Evolutionary conservation across 2,797 vertebrate genomes (phyloP).

Genomic region (Trachurus trachurus): DNA sequence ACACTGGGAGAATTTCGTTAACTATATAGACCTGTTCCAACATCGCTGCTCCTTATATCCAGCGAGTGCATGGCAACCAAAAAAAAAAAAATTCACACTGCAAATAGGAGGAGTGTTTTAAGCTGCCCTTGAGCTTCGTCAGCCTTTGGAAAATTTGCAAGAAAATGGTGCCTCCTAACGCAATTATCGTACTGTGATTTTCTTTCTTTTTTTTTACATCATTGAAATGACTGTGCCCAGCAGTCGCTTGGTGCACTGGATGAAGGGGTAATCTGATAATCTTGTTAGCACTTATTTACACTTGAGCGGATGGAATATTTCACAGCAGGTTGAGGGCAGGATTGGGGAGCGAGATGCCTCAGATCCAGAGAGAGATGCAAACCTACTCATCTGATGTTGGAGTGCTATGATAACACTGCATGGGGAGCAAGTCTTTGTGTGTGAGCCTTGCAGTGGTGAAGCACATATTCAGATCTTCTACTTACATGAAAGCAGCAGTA

Average conservation of each 20-base stretch:
- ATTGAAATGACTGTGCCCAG: constrained; percentile 57
- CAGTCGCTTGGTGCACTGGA: constrained; percentile 53
- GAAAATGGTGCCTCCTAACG: constrained; percentile 54
- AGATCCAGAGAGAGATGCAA: constrained; percentile 68
- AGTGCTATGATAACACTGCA: constrained; percentile 52
- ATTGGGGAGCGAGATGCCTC: constrained; percentile 38
- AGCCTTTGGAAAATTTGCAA: constrained; percentile 57
- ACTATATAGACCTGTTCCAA: constrained; percentile 6
- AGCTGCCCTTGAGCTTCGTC: constrained; percentile 59
- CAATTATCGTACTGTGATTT: constrained; percentile 60
- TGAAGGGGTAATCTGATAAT: constrained; percentile 78
- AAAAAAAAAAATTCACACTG: constrained; percentile 34
- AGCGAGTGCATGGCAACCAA: constrained; percentile 16
- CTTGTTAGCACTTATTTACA: constrained; percentile 80
- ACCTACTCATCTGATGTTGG: constrained; percentile 71
- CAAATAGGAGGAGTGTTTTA: constrained; percentile 50
- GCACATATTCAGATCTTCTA: background rate
- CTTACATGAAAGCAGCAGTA: background rate
- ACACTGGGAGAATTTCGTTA: constrained; percentile 23
- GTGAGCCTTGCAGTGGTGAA: background rate
- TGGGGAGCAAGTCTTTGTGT: constrained; percentile 37
- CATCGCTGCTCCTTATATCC: constrained; percentile 26
- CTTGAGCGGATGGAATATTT: constrained; percentile 68
- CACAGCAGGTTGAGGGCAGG: constrained; percentile 58
- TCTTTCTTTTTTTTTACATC: constrained; percentile 22